Percentiles rank a stretch among this genome's conserved stretches.
Evolutionary conservation across 2,797 vertebrate genomes (phyloP).

Genomic region (Phoebastria nigripes): DNA sequence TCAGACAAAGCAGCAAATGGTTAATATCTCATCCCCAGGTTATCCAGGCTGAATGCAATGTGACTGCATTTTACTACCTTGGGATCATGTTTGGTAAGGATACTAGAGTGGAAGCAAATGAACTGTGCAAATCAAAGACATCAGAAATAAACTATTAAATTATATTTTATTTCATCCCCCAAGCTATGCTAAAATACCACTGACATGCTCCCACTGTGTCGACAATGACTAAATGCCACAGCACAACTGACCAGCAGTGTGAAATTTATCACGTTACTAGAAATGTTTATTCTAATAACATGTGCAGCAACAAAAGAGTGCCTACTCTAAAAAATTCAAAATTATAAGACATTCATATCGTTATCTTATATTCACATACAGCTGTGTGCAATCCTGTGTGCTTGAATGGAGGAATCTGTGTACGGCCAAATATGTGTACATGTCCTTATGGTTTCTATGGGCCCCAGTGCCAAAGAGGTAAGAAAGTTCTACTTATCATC

Average conservation of each 20-base stretch:
- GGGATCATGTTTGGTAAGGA: neutral
- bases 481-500: constrained; percentile 13
- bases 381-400: constrained; percentile 81
- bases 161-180: neutral
- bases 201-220: neutral
- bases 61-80: neutral
- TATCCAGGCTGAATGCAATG: neutral
- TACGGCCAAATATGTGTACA: constrained; percentile 68
- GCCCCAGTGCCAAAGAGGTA: constrained; percentile 81
- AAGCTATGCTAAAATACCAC: neutral
- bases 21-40: constrained; percentile 1
- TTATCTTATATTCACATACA: neutral
- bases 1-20: constrained; percentile 7
- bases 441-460: constrained; percentile 83
- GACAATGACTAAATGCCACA: neutral
- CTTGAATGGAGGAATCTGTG: constrained; percentile 80
- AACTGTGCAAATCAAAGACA: neutral
- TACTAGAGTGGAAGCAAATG: neutral
- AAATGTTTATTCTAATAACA: neutral
- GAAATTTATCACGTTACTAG: neutral
- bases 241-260: neutral
- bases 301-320: neutral
- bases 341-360: neutral
- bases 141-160: neutral
- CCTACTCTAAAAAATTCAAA: neutral